Evolutionary conservation across 2,797 vertebrate species (phyloP).

Genomic region (Periparus ater): DNA sequence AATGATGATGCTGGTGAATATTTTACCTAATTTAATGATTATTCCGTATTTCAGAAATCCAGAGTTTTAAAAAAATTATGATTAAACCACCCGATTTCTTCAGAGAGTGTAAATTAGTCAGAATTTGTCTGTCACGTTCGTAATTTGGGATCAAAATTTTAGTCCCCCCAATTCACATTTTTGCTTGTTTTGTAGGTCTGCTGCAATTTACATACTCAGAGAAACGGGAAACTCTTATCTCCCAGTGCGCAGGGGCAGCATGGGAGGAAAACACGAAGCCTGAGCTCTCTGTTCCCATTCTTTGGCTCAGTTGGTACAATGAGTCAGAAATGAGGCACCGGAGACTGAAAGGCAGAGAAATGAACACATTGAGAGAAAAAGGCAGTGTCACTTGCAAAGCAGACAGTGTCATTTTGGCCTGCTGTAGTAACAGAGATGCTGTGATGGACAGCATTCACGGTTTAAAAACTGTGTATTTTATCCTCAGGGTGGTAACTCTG

Average conservation of each 20-base stretch:
- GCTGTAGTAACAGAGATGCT: not conserved
- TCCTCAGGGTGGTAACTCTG: not conserved
- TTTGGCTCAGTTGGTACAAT: not conserved
- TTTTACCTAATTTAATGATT: not conserved
- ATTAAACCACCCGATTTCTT: not conserved
- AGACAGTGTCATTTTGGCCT: not conserved
- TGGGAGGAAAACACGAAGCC: not conserved
- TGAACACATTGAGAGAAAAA: not conserved
- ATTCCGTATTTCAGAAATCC: not conserved
- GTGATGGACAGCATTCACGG: not conserved
- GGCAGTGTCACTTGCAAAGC: not conserved
- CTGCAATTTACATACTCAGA: fast-evolving
- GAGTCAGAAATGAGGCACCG: not conserved
- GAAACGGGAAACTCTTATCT: not conserved
- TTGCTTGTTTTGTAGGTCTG: not conserved
- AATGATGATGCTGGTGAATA: not conserved
- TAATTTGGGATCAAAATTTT: not conserved
- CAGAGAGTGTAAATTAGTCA: not conserved
- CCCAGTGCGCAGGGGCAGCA: fast-evolving
- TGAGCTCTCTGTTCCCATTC: not conserved
- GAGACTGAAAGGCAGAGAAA: slow-evolving; percentile 7
- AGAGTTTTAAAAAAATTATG: not conserved
- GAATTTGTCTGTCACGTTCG: not conserved
- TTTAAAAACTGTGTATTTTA: slow-evolving; percentile 13
- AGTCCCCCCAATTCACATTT: not conserved